phyloP scores from a whole-genome alignment of 2,797 vertebrate genomes.

The Enteromius treurensis region DNA sequence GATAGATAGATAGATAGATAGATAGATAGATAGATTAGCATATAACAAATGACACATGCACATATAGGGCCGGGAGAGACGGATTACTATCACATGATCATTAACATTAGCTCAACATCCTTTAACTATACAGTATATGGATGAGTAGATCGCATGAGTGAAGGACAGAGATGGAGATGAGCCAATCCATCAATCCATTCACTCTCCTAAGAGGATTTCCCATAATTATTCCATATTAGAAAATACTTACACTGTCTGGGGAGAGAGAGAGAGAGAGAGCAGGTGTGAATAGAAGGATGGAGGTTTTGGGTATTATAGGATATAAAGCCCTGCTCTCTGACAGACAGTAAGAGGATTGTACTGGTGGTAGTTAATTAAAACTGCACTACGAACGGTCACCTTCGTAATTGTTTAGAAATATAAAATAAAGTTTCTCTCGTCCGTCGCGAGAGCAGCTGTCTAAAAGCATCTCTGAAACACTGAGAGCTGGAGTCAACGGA shows the following conservation, averaged over 20 bases:
- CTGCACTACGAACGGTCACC: neutral
- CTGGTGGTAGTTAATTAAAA: slow-evolving; percentile 29
- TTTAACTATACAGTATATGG: neutral
- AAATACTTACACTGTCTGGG: slow-evolving; percentile 60
- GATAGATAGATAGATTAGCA: neutral
- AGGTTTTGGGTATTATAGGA: slow-evolving; percentile 3
- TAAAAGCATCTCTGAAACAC: slow-evolving; percentile 49
- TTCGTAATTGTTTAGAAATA: slow-evolving; percentile 18
- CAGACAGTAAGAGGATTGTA: slow-evolving; percentile 21
- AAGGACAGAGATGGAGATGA: slow-evolving; percentile 42
- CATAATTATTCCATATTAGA: slow-evolving; percentile 62
- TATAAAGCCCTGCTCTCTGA: slow-evolving; percentile 10
- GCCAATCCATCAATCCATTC: slow-evolving; percentile 57
- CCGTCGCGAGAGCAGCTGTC: neutral
- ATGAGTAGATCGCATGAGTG: slow-evolving; percentile 31
- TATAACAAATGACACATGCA: neutral
- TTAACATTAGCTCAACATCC: slow-evolving; percentile 17
- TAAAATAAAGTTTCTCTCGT: slow-evolving; percentile 13
- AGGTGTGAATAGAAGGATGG: neutral
- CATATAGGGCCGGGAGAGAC: neutral
- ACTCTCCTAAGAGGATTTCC: slow-evolving; percentile 63
- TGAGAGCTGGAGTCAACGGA: slow-evolving; percentile 63
- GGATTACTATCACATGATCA: neutral
- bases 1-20: neutral
- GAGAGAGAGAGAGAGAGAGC: slow-evolving; percentile 22